Evolutionary conservation across 2,113 vertebrate genomes (phyloP), one percentile per base, ranked within the genome.

Genomic region (Pavo muticus): DNA sequence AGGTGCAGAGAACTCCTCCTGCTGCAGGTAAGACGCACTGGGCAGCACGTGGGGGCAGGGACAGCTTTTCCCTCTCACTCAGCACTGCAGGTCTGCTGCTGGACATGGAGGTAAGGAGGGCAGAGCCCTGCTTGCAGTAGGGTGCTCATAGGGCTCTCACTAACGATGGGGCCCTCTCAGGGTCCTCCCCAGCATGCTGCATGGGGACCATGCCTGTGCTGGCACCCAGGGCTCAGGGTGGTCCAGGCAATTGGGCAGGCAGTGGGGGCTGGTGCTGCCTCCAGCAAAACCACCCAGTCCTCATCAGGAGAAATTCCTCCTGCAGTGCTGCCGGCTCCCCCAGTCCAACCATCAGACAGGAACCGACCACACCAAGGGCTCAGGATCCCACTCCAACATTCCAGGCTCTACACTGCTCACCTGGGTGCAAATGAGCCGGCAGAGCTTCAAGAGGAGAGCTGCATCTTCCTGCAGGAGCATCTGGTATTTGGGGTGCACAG

Each of bases 101-200:
- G 29, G 65, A 35, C 11, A 4, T 13, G 20, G 40, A 87, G 68
- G 73, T 80, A 44, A 89, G 75, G 48, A 82, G 15, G 54, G 13
- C 59, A 73, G 60, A 39, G 7, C 17, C 47, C 8, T 50, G 15
- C 16, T 37, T 13, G 35, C 17, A 24, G n/a, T 18, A 37, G 37
- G 37, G 27, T 39, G 35, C 37, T 63, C 37, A 17, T 3, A 63
- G 37, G 40, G 30, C 11, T 30, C n/a, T 40, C 17, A 39, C 11
- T 30, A 16, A 11, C 19, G 35, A 45, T 42, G 32, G 30, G 35
- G 61, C 14, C 25, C 39, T 79, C 68, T 32, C 17, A 7, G 52
- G 17, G 2, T 69, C 6, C 12, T 21, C 74, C 8, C 19, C 2
- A 0, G 5, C 21, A 17, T n/a, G 2, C 19, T 59, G 14, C 29